These are phyloP conservation scores for Sebastes iracundus DNA, from an alignment of 2,797 vertebrate genomes.

Conservation along the genomic window DNA sequence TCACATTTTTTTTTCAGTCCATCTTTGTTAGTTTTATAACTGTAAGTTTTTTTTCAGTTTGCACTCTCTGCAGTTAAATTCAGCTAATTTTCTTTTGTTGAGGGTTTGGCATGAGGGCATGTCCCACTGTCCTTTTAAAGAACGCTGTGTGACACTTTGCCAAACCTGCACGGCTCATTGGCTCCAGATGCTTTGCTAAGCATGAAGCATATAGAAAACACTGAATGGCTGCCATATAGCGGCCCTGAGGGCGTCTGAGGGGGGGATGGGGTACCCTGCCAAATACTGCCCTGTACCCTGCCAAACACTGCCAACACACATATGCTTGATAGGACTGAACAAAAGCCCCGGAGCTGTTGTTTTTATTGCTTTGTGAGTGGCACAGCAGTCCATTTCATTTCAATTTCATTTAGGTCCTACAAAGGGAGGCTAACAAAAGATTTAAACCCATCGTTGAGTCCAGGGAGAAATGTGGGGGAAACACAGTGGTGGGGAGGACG, in stretches of 20 bases:
- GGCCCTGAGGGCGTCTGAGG: constrained; percentile 61
- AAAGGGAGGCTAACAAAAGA: constrained; percentile 53
- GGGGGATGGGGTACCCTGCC: constrained; percentile 48
- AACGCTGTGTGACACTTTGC: constrained; percentile 65
- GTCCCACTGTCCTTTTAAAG: constrained; percentile 67
- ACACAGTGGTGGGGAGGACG: neutral
- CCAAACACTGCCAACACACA: constrained; percentile 73
- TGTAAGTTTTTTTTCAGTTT: neutral
- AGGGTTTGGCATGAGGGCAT: constrained; percentile 50
- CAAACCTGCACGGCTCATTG: constrained; percentile 75
- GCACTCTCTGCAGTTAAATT: constrained; percentile 28
- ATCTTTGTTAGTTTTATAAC: neutral
- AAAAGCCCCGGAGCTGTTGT: constrained; percentile 74
- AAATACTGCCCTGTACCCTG: constrained; percentile 66
- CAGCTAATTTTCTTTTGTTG: constrained; percentile 34
- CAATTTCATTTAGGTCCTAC: constrained; percentile 53
- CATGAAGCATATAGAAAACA: constrained; percentile 75
- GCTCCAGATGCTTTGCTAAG: constrained; percentile 82
- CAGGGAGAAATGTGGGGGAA: neutral
- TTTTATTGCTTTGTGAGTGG: constrained; percentile 70
- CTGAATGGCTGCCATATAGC: constrained; percentile 71
- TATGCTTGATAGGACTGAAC: constrained; percentile 68
- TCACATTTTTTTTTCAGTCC: neutral
- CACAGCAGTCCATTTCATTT: constrained; percentile 68
- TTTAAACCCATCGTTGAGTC: constrained; percentile 22